Evolutionary conservation across 2,888 invertebrate genomes (phyloP).

Genomic region (Heliconius hortense): DNA sequence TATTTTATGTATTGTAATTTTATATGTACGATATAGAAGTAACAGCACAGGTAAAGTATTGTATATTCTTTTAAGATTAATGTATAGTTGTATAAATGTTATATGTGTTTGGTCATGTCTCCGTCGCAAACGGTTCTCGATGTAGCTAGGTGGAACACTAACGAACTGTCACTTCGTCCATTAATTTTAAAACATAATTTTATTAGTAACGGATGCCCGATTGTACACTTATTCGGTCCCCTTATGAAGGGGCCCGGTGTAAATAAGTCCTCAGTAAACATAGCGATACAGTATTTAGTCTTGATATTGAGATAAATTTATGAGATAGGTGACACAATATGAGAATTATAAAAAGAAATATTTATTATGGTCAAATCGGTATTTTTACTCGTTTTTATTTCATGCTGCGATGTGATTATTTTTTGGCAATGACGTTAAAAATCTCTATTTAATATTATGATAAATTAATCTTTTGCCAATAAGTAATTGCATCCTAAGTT

Average conservation of each 20-base stretch:
- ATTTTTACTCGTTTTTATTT: conserved; percentile 52
- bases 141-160: conserved; percentile 78
- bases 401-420: conserved; percentile 56
- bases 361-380: conserved; percentile 55
- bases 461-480: conserved; percentile 42
- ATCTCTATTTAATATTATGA: conserved; percentile 37
- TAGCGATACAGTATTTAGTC: conserved; percentile 69
- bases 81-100: conserved; percentile 64
- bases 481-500: conserved; percentile 46
- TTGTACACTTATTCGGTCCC: conserved; percentile 72
- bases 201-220: conserved; percentile 75
- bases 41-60: conserved; percentile 70
- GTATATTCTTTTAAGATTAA: conserved; percentile 76
- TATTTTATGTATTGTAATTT: conserved; percentile 80
- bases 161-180: conserved; percentile 82
- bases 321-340: conserved; percentile 62
- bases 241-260: conserved; percentile 75
- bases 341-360: conserved; percentile 68
- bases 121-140: conserved; percentile 80
- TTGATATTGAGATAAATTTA: conserved; percentile 64
- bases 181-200: conserved; percentile 80
- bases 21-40: conserved; percentile 76
- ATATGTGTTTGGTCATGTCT: conserved; percentile 76
- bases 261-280: conserved; percentile 71
- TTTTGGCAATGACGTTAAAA: conserved; percentile 48